Evolutionary conservation across 2,888 invertebrate species (phyloP), one percentile per base, ranked within the genome.

Genomic region (Cantharis lateralis): DNA sequence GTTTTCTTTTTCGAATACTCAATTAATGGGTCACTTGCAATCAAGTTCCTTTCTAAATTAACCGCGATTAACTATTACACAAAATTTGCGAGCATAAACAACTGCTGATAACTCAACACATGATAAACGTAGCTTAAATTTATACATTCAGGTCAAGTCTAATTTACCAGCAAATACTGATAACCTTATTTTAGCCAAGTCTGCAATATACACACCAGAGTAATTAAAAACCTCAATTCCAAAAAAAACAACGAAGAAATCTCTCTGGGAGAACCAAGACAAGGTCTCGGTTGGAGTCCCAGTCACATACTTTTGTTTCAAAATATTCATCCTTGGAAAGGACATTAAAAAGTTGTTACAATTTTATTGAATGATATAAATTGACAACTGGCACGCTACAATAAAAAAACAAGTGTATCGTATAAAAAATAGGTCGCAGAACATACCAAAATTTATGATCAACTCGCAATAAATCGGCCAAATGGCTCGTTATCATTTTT

Each of bases 41-140:
- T 62, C 68, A 62, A 63, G 68, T 74, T 74, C 73, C 69, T 68
- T 74, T 74, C 73, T 74, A 74, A 74, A 68, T 61, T 15, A 26
- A 69, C 73, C 32, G 24, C 68, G 68, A 74, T 73, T 48, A 66
- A 71, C 26, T 32, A 18, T 18, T 66, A 61, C 16, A 32, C 48
- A 48, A 48, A 71, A 71, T 26, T 62, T 24, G 61, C 64, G 24
- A 66, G 24, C 64, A 20, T 20, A 20, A 64, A 48, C 32, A 48
- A 48, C 48, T 48, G 48, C 48, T 48, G 48, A 48, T 48, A 48
- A 48, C 7, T n/a, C 48, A n/a, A 48, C 48, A 48, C 48, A 48
- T 48, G 48, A 48, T 48, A 48, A 48, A 48, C 48, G 48, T 48
- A 48, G 48, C 48, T 48, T n/a, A 48, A 48, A 48, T 48, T 48